These are phyloP conservation scores for Acanthosoma haemorrhoidale DNA, from an alignment of 2,888 invertebrate species.

Conservation along the genomic window DNA sequence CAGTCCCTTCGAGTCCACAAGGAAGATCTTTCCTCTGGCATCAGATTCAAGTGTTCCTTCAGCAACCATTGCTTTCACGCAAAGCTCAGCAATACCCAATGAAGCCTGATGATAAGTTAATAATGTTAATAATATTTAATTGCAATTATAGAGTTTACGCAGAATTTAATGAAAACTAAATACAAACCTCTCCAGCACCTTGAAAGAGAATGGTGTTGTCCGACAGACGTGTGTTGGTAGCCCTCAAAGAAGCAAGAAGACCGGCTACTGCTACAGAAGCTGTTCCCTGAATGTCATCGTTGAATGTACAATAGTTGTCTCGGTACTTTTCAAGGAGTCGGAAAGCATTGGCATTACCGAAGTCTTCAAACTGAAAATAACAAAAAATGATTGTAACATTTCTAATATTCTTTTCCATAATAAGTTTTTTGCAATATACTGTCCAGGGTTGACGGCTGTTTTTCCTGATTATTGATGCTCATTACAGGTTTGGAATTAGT, in stretches of 20 bases:
- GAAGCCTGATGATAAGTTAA: conserved; percentile 61
- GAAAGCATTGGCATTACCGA: conserved; percentile 96
- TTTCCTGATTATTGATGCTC: no score
- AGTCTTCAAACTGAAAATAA: conserved; percentile 85
- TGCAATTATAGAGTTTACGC: no score
- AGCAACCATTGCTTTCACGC: conserved; percentile 85
- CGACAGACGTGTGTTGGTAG: conserved; percentile 74
- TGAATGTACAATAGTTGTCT: conserved; percentile 86
- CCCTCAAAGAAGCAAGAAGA: conserved; percentile 74
- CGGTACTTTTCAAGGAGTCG: conserved; percentile 85
- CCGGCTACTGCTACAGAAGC: conserved; percentile 95
- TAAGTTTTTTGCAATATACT: no score
- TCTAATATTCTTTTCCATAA: no score
- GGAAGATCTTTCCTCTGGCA: conserved; percentile 79
- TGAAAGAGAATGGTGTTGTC: conserved; percentile 88
- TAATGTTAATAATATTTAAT: not conserved
- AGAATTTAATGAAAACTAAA: no score
- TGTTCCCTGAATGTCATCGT: conserved; percentile 97
- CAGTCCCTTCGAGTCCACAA: conserved; percentile 94
- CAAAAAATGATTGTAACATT: no score
- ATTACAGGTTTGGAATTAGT: no score
- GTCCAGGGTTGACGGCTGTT: no score
- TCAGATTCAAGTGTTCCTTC: conserved; percentile 73
- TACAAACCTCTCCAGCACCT: conserved; percentile 89
- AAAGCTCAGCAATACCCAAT: conserved; percentile 86